Conservation (phyloP, 2,797 vertebrate genomes). For the Crocodylus rhombifer region DNA sequence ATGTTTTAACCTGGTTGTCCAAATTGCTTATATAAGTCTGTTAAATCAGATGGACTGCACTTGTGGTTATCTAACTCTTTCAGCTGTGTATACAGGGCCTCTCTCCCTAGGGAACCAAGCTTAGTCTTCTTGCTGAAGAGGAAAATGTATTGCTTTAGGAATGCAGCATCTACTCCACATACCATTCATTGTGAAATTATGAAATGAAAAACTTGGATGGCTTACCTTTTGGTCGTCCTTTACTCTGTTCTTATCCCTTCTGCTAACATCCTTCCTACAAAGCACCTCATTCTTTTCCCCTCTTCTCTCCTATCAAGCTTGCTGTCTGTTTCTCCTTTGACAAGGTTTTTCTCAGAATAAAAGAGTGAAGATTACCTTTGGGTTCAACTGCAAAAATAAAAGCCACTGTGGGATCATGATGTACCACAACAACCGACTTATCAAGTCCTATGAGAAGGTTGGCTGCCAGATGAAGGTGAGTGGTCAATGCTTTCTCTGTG, state of each 20-base stretch:
- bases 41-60: not conserved
- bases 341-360: slow-evolving; percentile 81
- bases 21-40: not conserved
- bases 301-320: not conserved
- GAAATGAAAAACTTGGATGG: not conserved
- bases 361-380: slow-evolving; percentile 88
- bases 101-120: not conserved
- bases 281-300: not conserved
- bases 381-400: slow-evolving; percentile 84
- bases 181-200: not conserved
- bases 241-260: not conserved
- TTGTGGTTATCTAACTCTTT: not conserved
- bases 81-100: fast-evolving
- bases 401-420: slow-evolving; percentile 87
- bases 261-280: not conserved
- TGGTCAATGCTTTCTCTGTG: not conserved
- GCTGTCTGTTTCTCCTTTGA: slow-evolving; percentile 62
- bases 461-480: slow-evolving; percentile 87
- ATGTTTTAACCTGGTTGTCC: not conserved
- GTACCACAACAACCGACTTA: slow-evolving; percentile 89
- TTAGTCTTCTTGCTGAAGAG: not conserved
- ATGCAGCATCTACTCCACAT: fast-evolving
- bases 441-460: slow-evolving; percentile 88
- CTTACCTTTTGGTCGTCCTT: not conserved
- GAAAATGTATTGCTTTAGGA: not conserved